Conservation (phyloP, 2,888 invertebrate genomes). For the Chrysodeixis includens region DNA sequence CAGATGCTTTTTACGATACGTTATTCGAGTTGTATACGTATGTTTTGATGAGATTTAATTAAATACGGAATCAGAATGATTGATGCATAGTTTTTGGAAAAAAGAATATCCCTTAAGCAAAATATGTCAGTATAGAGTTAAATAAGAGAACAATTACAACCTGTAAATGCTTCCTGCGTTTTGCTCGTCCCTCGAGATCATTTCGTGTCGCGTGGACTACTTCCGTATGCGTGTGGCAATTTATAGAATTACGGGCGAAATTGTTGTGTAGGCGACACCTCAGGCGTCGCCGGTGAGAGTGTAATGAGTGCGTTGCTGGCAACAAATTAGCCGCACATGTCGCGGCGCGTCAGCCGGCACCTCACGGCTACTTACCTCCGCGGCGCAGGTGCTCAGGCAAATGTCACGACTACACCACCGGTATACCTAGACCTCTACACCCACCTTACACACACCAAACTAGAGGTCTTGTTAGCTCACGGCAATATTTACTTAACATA, state of each 20-base stretch:
- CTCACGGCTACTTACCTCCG: constrained; percentile 70
- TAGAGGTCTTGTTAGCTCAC: constrained; percentile 43
- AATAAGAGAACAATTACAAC: constrained; percentile 26
- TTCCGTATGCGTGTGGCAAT: constrained; percentile 81
- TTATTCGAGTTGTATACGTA: constrained; percentile 49
- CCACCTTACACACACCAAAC: not conserved
- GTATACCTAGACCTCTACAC: constrained; percentile 38
- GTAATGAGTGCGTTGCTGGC: constrained; percentile 83
- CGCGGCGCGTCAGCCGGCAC: constrained; percentile 83
- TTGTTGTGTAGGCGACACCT: constrained; percentile 83
- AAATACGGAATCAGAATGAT: constrained; percentile 54
- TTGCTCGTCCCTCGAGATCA: constrained; percentile 64
- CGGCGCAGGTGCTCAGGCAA: constrained; percentile 81
- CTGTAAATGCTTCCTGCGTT: constrained; percentile 37
- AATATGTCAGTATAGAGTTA: not conserved
- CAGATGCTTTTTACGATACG: constrained; percentile 64
- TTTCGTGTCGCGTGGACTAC: constrained; percentile 65
- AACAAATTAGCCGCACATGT: constrained; percentile 88
- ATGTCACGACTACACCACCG: constrained; percentile 73
- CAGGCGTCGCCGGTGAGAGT: constrained; percentile 77
- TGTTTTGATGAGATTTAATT: constrained; percentile 55
- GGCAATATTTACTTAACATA: constrained; percentile 48
- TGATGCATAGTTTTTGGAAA: constrained; percentile 36
- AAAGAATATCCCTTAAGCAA: not conserved
- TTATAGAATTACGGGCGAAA: constrained; percentile 83